Conservation (phyloP, 1,140 invertebrate species). For the Andrena cerasifolii region DNA sequence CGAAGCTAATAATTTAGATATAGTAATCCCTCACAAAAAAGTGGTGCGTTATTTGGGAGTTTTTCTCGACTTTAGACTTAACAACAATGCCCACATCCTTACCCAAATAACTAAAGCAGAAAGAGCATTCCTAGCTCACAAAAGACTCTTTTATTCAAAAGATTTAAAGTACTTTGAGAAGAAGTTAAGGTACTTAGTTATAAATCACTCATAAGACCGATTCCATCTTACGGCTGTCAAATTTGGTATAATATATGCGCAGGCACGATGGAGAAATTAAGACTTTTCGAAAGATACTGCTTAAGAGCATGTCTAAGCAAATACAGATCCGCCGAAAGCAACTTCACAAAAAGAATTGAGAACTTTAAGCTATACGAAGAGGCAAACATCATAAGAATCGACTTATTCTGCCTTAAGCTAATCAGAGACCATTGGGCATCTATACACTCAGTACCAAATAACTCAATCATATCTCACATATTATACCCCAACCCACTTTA, state of each 20-base stretch:
- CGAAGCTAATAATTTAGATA: neutral
- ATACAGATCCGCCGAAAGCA: slow-evolving; percentile 29
- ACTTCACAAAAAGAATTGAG: slow-evolving; percentile 25
- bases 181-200: slow-evolving; percentile 24
- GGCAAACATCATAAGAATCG: no score
- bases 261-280: slow-evolving; percentile 44
- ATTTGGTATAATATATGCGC: slow-evolving; percentile 50
- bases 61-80: slow-evolving; percentile 36
- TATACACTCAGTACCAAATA: no score
- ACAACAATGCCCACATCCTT: slow-evolving; percentile 37
- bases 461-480: no score
- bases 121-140: slow-evolving; percentile 27
- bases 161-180: slow-evolving; percentile 4
- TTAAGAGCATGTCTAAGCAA: slow-evolving; percentile 34
- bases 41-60: slow-evolving; percentile 55
- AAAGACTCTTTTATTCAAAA: slow-evolving; percentile 49
- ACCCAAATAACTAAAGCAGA: slow-evolving; percentile 50
- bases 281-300: slow-evolving; percentile 55
- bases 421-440: no score
- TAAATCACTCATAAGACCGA: slow-evolving; percentile 29
- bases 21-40: slow-evolving; percentile 40
- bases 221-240: slow-evolving; percentile 39
- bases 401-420: no score
- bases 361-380: neutral
- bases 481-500: no score